Conservation (phyloP, 1,140 invertebrate species). For the Drosophila sp. region DNA sequence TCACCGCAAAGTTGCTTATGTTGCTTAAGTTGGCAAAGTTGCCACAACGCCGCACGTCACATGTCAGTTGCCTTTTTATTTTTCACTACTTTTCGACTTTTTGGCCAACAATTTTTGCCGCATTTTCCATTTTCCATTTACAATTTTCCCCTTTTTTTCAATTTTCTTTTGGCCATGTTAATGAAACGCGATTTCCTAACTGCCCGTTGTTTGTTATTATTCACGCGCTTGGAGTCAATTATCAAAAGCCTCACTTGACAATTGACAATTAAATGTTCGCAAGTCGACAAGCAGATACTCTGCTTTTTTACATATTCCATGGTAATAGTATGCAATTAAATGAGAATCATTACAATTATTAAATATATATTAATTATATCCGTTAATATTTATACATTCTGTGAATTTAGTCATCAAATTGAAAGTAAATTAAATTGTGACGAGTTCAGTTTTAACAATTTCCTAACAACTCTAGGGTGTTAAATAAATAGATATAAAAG, state of each 20-base stretch:
- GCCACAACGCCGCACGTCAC: constrained; percentile 39
- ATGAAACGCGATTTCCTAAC: constrained; percentile 79
- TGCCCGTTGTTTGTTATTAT: constrained; percentile 74
- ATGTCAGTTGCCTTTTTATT: constrained; percentile 48
- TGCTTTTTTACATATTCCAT: neutral
- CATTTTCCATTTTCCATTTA: constrained; percentile 62
- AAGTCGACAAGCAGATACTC: constrained; percentile 3
- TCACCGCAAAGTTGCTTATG: constrained; percentile 21
- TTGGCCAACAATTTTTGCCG: constrained; percentile 28
- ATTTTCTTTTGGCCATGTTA: constrained; percentile 73
- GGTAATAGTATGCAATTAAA: too few species aligned
- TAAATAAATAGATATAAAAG: too few species aligned
- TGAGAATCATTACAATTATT: too few species aligned
- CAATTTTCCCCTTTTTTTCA: constrained; percentile 55
- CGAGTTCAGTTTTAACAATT: too few species aligned
- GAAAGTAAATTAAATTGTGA: too few species aligned
- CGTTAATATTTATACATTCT: neutral
- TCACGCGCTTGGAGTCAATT: constrained; percentile 78
- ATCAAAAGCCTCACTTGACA: constrained; percentile 57
- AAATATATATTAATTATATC: neutral
- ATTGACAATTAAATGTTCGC: neutral
- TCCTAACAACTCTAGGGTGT: too few species aligned
- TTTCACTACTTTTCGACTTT: constrained; percentile 15
- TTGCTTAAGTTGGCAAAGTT: constrained; percentile 23
- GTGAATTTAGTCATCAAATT: too few species aligned